Evolutionary conservation across 1,140 invertebrate genomes (phyloP).

Genomic region (Dryas iulia): DNA sequence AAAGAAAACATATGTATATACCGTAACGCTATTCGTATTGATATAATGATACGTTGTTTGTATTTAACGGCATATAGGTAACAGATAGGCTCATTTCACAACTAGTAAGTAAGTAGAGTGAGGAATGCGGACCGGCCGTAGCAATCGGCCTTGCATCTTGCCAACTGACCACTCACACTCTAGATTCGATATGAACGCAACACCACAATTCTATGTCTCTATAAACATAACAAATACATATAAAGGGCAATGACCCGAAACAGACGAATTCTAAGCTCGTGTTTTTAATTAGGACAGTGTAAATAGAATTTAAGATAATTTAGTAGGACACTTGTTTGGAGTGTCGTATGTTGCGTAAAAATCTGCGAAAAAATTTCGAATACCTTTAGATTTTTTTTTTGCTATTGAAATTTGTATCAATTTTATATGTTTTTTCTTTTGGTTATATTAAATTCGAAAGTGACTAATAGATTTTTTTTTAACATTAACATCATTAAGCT

Average conservation of each 20-base stretch:
- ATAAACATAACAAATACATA: slow-evolving; percentile 23
- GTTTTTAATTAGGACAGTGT: slow-evolving; percentile 34
- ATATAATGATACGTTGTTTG: slow-evolving; percentile 26
- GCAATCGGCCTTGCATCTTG: slow-evolving; percentile 69
- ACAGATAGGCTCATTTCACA: slow-evolving; percentile 64
- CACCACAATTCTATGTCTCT: background rate
- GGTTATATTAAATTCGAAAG: background rate
- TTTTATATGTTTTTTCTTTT: background rate
- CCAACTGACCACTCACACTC: slow-evolving; percentile 68
- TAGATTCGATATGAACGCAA: slow-evolving; percentile 48
- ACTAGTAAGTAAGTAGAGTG: slow-evolving; percentile 59
- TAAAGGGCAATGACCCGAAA: slow-evolving; percentile 26
- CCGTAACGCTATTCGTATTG: background rate
- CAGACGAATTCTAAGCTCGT: slow-evolving; percentile 25
- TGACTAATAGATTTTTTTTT: background rate
- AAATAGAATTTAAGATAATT: slow-evolving; percentile 33
- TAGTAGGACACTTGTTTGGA: slow-evolving; percentile 10
- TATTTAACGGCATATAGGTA: slow-evolving; percentile 35
- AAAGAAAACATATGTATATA: slow-evolving; percentile 13
- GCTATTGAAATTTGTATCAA: too few species aligned
- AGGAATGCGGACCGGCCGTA: slow-evolving; percentile 67
- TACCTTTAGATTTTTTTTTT: background rate
- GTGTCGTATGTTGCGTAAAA: background rate
- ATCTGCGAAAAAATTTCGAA: background rate
- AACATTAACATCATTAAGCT: background rate